These are phyloP conservation scores for Lipotes vexillifer DNA, from an alignment of 2,113 vertebrate species.

Conservation along the genomic window DNA sequence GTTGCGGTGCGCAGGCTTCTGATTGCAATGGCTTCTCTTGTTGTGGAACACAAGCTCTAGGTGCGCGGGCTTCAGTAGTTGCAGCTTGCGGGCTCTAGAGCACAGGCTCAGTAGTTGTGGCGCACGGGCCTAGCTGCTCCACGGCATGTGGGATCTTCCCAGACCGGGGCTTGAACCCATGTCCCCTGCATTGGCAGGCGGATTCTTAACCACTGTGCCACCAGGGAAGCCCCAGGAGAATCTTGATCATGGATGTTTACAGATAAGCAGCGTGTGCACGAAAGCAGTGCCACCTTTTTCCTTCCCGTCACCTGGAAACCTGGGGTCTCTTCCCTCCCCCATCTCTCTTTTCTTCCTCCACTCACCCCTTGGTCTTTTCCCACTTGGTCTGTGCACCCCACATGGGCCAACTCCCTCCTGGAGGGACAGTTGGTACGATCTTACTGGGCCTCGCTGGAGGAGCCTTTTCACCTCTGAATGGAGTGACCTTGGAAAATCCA, in stretches of 20 bases:
- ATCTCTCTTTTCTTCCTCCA: not conserved
- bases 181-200: too few species aligned
- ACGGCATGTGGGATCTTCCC: too few species aligned
- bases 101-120: too few species aligned
- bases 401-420: not conserved
- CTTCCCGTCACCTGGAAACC: not conserved
- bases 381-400: not conserved
- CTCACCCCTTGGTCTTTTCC: not conserved
- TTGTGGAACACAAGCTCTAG: too few species aligned
- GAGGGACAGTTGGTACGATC: not conserved
- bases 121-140: too few species aligned
- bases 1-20: too few species aligned
- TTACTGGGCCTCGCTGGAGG: not conserved
- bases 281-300: not conserved
- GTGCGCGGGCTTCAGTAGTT: too few species aligned
- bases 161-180: too few species aligned
- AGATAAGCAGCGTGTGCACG: not conserved
- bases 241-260: not conserved
- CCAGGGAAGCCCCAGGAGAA: not conserved
- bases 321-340: not conserved
- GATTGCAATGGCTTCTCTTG: too few species aligned
- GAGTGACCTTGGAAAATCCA: not conserved
- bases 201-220: too few species aligned
- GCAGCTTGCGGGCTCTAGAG: too few species aligned
- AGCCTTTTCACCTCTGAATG: not conserved